Percentiles rank a stretch among this genome's conserved stretches.
These are phyloP conservation scores for Phoenicopterus ruber DNA, from an alignment of 2,113 vertebrate species.

Conservation along the genomic window DNA sequence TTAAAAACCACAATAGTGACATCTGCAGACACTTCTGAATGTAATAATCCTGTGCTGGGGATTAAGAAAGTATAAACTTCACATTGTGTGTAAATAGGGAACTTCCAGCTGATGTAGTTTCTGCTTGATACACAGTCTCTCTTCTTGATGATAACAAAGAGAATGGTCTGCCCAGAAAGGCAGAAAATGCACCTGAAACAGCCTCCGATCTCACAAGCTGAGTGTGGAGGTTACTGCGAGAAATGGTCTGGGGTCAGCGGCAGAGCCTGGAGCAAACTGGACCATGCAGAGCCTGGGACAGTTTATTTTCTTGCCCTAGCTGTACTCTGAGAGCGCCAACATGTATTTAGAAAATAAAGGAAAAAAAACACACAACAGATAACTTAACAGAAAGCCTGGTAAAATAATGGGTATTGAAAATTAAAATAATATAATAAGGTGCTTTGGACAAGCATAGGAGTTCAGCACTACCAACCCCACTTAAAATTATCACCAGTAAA, in stretches of 20 bases:
- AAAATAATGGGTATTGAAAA: background rate
- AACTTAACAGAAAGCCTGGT: background rate
- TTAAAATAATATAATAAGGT: background rate
- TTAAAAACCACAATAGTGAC: background rate
- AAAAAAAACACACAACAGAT: background rate
- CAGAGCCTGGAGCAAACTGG: background rate
- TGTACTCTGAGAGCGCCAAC: background rate
- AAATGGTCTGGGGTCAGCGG: background rate
- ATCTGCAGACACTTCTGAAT: background rate
- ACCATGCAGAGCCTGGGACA: rapidly evolving
- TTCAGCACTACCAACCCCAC: background rate
- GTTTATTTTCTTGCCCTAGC: background rate
- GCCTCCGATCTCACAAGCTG: background rate
- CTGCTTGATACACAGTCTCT: background rate
- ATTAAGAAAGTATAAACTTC: background rate
- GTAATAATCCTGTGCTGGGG: background rate
- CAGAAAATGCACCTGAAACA: background rate
- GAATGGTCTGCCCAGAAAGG: background rate
- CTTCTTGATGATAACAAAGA: background rate
- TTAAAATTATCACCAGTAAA: background rate
- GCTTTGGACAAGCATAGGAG: background rate
- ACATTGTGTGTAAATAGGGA: background rate
- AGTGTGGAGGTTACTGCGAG: background rate
- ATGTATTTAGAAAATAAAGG: background rate
- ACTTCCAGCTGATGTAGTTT: background rate